Evolutionary conservation across 2,113 vertebrate species (phyloP).

Genomic region (Leucopternis melanops): DNA sequence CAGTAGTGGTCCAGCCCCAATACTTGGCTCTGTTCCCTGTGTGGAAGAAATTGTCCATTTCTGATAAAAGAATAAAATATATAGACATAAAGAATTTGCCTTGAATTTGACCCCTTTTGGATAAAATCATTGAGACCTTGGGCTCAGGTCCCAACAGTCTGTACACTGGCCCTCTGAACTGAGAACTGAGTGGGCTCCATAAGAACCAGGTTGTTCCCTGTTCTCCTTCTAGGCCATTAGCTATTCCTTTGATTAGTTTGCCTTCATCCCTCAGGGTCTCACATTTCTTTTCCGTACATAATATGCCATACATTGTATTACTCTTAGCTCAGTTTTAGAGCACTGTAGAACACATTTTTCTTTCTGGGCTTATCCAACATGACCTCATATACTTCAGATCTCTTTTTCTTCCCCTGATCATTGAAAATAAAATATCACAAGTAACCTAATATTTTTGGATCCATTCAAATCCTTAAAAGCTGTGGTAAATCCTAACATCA

Average conservation of each 20-base stretch:
- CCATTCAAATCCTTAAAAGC: slow-evolving; percentile 1
- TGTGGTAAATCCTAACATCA: neutral
- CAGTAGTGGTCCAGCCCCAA: neutral
- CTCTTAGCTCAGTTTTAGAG: neutral
- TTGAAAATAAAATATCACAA: neutral
- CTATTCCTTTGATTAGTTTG: slow-evolving; percentile 41
- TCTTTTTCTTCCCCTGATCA: neutral
- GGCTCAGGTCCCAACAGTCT: neutral
- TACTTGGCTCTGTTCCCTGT: neutral
- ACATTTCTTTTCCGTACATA: neutral
- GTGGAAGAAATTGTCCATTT: neutral
- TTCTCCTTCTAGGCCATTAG: slow-evolving; percentile 1
- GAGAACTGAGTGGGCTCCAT: neutral
- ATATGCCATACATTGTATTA: neutral
- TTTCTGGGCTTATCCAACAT: slow-evolving; percentile 2
- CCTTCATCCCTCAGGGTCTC: neutral
- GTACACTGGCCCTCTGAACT: neutral
- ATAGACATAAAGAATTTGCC: neutral
- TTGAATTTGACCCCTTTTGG: neutral
- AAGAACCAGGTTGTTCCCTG: slow-evolving; percentile 1
- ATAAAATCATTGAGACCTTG: neutral
- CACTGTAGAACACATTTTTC: neutral
- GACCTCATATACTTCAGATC: neutral
- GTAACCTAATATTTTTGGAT: neutral
- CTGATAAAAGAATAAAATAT: neutral